Conservation (phyloP, 2,888 invertebrate genomes). For the Zaprionus lineosus region DNA sequence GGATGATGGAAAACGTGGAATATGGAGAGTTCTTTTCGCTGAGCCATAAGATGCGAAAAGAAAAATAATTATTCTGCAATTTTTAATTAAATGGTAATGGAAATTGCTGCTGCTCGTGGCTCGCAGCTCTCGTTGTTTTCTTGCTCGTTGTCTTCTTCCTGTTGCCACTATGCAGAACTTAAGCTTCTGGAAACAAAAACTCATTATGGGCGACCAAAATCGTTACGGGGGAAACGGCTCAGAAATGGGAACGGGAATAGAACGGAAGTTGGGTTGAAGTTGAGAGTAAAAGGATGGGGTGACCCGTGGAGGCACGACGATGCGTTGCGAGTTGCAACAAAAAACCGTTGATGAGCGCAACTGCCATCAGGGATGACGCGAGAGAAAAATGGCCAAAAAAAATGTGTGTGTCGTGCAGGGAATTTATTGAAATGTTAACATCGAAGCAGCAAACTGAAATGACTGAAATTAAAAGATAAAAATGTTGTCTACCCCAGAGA, state of each 20-base stretch:
- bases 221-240: too few species aligned
- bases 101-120: constrained; percentile 56
- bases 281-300: too few species aligned
- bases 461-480: constrained; percentile 67
- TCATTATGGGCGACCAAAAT: constrained; percentile 73
- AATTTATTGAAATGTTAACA: constrained; percentile 78
- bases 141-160: constrained; percentile 29
- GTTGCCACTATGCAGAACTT: constrained; percentile 56
- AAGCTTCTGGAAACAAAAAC: constrained; percentile 76
- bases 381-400: too few species aligned
- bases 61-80: constrained; percentile 78
- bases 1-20: background rate
- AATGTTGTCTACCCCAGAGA: constrained; percentile 38
- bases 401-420: too few species aligned
- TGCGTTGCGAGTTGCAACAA: constrained; percentile 14
- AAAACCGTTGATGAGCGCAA: constrained; percentile 42
- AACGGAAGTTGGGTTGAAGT: too few species aligned
- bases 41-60: constrained; percentile 48
- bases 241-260: too few species aligned
- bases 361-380: constrained; percentile 24
- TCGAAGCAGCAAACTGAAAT: constrained; percentile 50
- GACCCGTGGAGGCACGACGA: too few species aligned
- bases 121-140: constrained; percentile 42
- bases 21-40: constrained; percentile 28
- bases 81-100: constrained; percentile 77